A percentile compares a stretch with the other conserved stretches of the same genome.
These are phyloP conservation scores for Myxocyprinus asiaticus DNA, from an alignment of 2,113 vertebrate species.

Conservation along the genomic window DNA sequence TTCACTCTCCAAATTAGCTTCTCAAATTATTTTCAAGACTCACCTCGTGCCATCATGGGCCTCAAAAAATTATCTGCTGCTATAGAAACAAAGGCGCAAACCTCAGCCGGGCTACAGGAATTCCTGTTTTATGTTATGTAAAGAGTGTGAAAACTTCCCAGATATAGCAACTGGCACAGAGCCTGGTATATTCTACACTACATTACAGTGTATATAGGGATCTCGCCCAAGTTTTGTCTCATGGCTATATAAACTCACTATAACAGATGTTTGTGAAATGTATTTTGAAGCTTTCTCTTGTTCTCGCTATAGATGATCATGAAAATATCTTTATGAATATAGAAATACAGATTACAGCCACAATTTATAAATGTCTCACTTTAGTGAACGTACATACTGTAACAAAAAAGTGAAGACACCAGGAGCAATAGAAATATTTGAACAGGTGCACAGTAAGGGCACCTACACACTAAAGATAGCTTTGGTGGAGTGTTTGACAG, in stretches of 20 bases:
- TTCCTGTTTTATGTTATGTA: neutral
- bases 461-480: no score
- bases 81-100: conserved; percentile 21
- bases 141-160: conserved; percentile 21
- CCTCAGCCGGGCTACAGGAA: neutral
- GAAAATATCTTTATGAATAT: neutral
- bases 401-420: neutral
- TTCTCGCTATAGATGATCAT: neutral
- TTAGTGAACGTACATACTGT: neutral
- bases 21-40: neutral
- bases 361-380: neutral
- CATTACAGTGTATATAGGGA: neutral
- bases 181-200: conserved; percentile 25
- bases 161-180: conserved; percentile 25
- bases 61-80: conserved; percentile 17
- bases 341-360: neutral
- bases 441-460: no score
- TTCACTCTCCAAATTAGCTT: neutral
- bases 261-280: neutral
- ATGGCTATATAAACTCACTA: neutral
- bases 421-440: no score
- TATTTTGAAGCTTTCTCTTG: neutral
- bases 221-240: neutral
- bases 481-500: no score
- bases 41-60: neutral